Conservation (phyloP, 2,797 vertebrate species). For the Chelon labrosus region DNA sequence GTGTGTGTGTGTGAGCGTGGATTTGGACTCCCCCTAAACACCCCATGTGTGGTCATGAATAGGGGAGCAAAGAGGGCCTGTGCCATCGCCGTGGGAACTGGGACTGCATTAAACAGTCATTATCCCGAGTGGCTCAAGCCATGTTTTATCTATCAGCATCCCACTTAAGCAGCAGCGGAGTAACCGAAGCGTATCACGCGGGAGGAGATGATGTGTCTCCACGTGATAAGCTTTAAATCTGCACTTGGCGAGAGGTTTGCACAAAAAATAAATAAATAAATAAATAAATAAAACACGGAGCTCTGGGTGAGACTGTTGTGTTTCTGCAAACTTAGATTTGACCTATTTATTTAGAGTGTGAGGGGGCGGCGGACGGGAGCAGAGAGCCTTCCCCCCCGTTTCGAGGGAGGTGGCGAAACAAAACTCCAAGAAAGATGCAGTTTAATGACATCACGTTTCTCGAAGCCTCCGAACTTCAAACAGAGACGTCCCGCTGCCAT, state of each 20-base stretch:
- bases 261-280: conserved; percentile 27
- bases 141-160: conserved; percentile 71
- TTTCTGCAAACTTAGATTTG: conserved; percentile 9
- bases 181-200: conserved; percentile 47
- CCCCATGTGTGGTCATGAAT: conserved; percentile 71
- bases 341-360: conserved; percentile 21
- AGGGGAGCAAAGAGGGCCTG: conserved; percentile 55
- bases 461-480: conserved; percentile 61
- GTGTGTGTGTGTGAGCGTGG: conserved; percentile 37
- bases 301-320: background rate
- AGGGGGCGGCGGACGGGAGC: background rate
- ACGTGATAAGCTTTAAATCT: conserved; percentile 49
- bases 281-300: background rate
- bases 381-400: conserved; percentile 4
- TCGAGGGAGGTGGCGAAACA: background rate
- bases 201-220: conserved; percentile 47
- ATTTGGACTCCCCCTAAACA: conserved; percentile 58
- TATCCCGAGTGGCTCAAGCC: conserved; percentile 68
- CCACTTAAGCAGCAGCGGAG: conserved; percentile 63
- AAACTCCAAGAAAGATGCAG: conserved; percentile 18
- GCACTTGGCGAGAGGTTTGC: conserved; percentile 44
- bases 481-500: conserved; percentile 35
- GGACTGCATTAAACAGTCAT: conserved; percentile 77
- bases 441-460: conserved; percentile 46
- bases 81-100: conserved; percentile 76